Evolutionary conservation across 1,140 invertebrate species (phyloP), one percentile per base, ranked within the genome.

Genomic region (Trigoniulus corallinus): DNA sequence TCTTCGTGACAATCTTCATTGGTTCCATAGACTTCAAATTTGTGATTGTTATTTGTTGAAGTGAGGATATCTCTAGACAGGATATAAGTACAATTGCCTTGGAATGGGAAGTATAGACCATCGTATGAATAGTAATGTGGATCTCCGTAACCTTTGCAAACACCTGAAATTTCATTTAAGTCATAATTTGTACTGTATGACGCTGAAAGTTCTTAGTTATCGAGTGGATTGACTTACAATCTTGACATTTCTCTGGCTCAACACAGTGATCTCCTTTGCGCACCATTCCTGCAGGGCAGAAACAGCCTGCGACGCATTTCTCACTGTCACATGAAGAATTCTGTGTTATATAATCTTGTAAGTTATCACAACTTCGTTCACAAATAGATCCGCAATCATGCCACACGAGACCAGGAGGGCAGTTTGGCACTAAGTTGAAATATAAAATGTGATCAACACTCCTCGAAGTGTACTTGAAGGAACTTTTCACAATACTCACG

Each of bases 51-150:
- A 13, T 64, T 64, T 1, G 67, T 59, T 10, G 57, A 58, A 7
- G 71, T 61, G 15, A 34, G 7, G 1, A 72, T 64, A 63, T 83
- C 77, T 26, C 79, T 65, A 0, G 82, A 78, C 13, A 84, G 69
- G 7, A 86, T 62, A 58, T 87, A 86, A 0, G 82, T 83, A 61
- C 84, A 88, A 59, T 85, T 85, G 13, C 78, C 79, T 54, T 78
- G 73, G 55, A 81, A 79, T 0, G 74, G 78, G 45, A 81, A 76
- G 55, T 81, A 78, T 29, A 69, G 74, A 24, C 75, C 73, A 63
- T 87, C 82, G 54, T 84, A 88, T 26, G 77, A 82, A 26, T 78
- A 65, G 56, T 80, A 82, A 48, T 81, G 76, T 0, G 80, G 75
- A 34, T 77, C 74, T 1, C 81, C 81, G 43, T 79, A 68, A 0